Conservation (phyloP, 2,888 invertebrate species). For the Drosophila mulleri region DNA sequence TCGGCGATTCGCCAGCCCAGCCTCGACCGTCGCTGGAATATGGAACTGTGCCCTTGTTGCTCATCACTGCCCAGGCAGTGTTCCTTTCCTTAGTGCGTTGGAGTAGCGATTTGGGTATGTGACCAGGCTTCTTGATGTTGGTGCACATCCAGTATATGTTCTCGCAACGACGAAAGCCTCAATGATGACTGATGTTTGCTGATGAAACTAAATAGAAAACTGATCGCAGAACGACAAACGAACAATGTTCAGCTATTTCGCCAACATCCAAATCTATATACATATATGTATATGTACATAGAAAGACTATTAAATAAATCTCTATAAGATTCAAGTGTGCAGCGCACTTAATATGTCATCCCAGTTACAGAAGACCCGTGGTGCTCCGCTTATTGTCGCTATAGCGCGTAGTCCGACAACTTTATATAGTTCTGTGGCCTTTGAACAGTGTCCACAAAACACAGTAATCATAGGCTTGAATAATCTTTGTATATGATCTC, state of each 20-base stretch:
- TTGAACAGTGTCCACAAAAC: slow-evolving; percentile 97
- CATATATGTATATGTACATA: not conserved
- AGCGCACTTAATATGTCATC: slow-evolving; percentile 91
- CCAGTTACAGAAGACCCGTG: slow-evolving; percentile 95
- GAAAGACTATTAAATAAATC: not conserved
- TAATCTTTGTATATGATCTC: slow-evolving; percentile 97
- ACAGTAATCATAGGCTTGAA: slow-evolving; percentile 99
- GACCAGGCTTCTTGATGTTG: slow-evolving; percentile 96
- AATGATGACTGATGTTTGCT: too few species aligned
- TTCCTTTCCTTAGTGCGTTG: slow-evolving; percentile 99
- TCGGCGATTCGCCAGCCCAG: slow-evolving; percentile 98
- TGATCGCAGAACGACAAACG: slow-evolving; percentile 99
- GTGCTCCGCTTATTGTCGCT: slow-evolving; percentile 86
- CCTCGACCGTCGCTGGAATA: slow-evolving; percentile 90
- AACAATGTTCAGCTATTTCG: slow-evolving; percentile 95
- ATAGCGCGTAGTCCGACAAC: slow-evolving; percentile 93
- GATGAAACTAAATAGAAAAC: slow-evolving; percentile 77
- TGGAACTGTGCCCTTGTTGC: slow-evolving; percentile 97
- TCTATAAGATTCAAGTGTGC: not conserved
- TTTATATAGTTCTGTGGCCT: slow-evolving; percentile 98
- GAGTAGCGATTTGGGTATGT: slow-evolving; percentile 97
- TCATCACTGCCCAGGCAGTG: slow-evolving; percentile 95
- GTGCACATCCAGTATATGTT: slow-evolving; percentile 99
- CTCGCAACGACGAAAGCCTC: slow-evolving; percentile 94
- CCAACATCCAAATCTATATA: slow-evolving; percentile 91